Conservation (phyloP, 2,797 vertebrate genomes). For the Sebastes iracundus region DNA sequence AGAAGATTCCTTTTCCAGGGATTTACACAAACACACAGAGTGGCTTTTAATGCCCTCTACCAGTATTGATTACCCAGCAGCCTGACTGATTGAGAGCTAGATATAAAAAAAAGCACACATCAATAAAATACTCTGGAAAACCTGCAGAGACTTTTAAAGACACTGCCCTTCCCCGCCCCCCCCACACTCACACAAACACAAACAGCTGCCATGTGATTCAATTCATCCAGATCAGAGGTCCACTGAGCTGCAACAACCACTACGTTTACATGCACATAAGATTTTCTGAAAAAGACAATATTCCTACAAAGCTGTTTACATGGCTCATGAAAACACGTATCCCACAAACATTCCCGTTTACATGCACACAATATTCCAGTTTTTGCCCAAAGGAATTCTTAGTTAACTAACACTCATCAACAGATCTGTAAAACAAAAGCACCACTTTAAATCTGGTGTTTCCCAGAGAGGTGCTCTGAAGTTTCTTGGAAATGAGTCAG, state of each 20-base stretch:
- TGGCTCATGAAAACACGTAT: too few species aligned
- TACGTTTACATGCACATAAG: neutral
- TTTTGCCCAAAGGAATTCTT: too few species aligned
- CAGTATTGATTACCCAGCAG: conserved; percentile 70
- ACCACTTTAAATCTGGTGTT: too few species aligned
- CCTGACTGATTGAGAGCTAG: conserved; percentile 66
- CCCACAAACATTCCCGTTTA: too few species aligned
- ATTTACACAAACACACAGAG: conserved; percentile 57
- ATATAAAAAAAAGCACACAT: conserved; percentile 63
- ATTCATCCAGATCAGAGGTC: neutral
- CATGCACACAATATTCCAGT: too few species aligned
- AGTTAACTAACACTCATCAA: too few species aligned
- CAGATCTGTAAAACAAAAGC: too few species aligned
- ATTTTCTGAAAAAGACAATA: too few species aligned
- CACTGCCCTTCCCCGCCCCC: neutral
- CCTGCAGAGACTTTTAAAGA: conserved; percentile 44
- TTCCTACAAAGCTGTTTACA: too few species aligned
- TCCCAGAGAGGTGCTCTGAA: too few species aligned
- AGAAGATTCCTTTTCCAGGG: conserved; percentile 33
- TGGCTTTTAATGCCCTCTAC: conserved; percentile 66
- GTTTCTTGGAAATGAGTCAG: too few species aligned
- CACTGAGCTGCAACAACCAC: neutral
- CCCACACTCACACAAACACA: neutral
- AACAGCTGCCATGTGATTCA: conserved; percentile 2
- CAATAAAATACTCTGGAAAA: conserved; percentile 57